Conservation (phyloP, 2,113 vertebrate genomes). For the Strix aluco region DNA sequence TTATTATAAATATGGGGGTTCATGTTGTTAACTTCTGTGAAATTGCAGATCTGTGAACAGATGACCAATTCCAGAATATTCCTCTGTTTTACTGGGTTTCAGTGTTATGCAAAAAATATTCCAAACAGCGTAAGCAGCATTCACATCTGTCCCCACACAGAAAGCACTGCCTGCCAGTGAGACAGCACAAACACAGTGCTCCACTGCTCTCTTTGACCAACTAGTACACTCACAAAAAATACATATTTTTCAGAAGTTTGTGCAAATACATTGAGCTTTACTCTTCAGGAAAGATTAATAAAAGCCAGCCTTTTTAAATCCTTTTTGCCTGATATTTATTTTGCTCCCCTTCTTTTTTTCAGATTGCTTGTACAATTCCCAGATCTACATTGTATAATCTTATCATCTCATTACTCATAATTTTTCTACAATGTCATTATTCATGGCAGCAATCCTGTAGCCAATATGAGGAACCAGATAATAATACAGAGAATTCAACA, state of each 20-base stretch:
- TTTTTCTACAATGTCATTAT: not conserved
- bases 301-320: not conserved
- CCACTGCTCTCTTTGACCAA: not conserved
- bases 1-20: not conserved
- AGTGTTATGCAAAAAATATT: not conserved
- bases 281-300: not conserved
- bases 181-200: not conserved
- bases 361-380: not conserved
- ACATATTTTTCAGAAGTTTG: not conserved
- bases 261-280: not conserved
- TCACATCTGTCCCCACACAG: not conserved
- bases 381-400: not conserved
- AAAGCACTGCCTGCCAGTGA: not conserved
- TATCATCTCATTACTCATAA: not conserved
- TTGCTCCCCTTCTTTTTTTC: not conserved
- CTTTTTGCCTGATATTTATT: not conserved
- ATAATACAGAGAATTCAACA: not conserved
- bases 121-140: not conserved
- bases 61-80: not conserved
- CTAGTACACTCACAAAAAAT: not conserved
- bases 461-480: not conserved
- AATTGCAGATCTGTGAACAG: not conserved
- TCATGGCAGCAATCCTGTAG: not conserved
- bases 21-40: not conserved
- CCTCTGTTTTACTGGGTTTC: not conserved